phyloP scores from a whole-genome alignment of 1,140 invertebrate species.

The Doryteuthis pealeii region DNA sequence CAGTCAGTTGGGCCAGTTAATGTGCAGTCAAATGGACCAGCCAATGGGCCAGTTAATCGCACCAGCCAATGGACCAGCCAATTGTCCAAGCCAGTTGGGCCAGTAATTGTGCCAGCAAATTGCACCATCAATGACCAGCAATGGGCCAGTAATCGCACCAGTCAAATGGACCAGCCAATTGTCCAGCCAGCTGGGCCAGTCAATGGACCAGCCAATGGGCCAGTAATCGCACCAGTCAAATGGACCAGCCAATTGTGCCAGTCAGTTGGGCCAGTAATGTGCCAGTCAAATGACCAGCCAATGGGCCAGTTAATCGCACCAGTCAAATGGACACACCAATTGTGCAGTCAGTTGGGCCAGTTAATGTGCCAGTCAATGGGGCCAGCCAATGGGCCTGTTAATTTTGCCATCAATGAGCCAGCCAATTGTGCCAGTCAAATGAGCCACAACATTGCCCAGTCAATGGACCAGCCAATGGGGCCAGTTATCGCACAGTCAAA shows the following conservation, averaged over 20 bases:
- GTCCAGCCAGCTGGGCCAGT: conserved; percentile 15
- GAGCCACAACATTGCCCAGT: too few relatives aligned
- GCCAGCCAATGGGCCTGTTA: conserved; percentile 1
- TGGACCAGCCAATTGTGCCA: too few relatives aligned
- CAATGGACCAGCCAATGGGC: conserved; percentile 11
- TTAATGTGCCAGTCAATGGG: conserved; percentile 4
- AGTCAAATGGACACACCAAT: neutral
- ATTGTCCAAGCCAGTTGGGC: too few relatives aligned
- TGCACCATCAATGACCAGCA: neutral
- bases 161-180: neutral
- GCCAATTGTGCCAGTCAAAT: too few relatives aligned
- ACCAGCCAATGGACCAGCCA: neutral
- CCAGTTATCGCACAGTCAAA: too few relatives aligned
- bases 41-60: conserved; percentile 15
- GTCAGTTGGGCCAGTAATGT: conserved; percentile 14
- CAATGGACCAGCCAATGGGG: too few relatives aligned
- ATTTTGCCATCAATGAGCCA: neutral
- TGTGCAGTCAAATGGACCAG: conserved; percentile 18
- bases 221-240: conserved; percentile 7
- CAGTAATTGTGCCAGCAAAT: too few relatives aligned
- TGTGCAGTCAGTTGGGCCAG: conserved; percentile 15
- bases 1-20: too few relatives aligned
- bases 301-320: conserved; percentile 15
- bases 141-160: conserved; percentile 15
- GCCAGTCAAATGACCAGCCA: neutral